phyloP scores from a whole-genome alignment of 2,888 invertebrate genomes.

The Patella ulyssiponensis region DNA sequence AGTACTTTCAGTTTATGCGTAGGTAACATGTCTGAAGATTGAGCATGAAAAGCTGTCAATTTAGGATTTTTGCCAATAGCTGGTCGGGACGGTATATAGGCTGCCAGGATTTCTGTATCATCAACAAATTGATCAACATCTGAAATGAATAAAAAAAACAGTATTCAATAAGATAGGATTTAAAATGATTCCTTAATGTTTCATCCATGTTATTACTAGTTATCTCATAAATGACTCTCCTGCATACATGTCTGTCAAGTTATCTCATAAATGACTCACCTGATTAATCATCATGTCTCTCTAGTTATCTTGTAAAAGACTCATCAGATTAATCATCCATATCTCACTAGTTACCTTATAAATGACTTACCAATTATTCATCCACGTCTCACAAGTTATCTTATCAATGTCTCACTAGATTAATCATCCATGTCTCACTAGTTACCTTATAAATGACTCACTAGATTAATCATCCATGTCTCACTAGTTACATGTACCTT shows the following conservation, averaged over 20 bases:
- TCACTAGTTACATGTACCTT: no score
- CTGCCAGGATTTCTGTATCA: neutral
- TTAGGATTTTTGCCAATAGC: neutral
- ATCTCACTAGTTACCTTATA: no score
- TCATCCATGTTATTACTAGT: neutral
- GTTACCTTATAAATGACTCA: no score
- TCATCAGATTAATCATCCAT: no score
- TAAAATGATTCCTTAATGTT: neutral
- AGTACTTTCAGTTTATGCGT: neutral
- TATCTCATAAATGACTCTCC: neutral
- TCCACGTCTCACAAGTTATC: no score
- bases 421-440: no score
- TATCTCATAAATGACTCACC: no score
- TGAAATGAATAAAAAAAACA: neutral
- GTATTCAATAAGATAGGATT: neutral
- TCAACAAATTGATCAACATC: conserved; percentile 8
- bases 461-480: no score
- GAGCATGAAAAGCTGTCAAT: neutral
- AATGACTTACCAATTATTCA: no score
- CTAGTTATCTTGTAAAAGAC: no score
- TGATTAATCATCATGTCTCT: no score
- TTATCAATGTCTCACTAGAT: no score
- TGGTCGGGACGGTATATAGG: neutral
- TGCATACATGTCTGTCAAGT: neutral
- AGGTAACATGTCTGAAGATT: neutral